phyloP scores from a whole-genome alignment of 2,797 vertebrate genomes.

The Morelia viridis region DNA sequence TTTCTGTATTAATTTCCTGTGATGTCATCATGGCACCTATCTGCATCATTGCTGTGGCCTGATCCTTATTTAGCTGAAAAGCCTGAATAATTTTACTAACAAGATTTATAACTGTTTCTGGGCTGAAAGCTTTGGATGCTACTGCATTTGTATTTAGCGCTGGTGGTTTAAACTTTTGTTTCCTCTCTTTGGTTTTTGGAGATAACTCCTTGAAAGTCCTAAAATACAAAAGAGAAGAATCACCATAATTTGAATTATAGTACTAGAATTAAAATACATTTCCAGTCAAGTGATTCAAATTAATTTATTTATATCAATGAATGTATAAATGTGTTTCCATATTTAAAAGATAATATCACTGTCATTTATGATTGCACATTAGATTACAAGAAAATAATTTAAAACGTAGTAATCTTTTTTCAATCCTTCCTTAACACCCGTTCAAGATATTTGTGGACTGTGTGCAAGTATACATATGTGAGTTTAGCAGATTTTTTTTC shows the following conservation, averaged over 20 bases:
- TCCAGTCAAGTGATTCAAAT: not conserved
- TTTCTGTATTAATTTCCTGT: not conserved
- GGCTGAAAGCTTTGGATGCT: conserved; percentile 42
- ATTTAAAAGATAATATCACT: not conserved
- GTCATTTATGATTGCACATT: not conserved
- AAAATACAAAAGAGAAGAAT: conserved; percentile 24
- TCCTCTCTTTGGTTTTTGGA: conserved; percentile 36
- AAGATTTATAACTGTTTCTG: conserved; percentile 53
- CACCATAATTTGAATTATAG: not conserved
- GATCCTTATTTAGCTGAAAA: conserved; percentile 73
- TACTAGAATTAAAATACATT: not conserved
- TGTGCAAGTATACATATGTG: too few relatives aligned
- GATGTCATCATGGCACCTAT: conserved; percentile 75
- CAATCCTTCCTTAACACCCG: not conserved
- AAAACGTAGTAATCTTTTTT: not conserved
- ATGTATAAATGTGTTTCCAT: not conserved
- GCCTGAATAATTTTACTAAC: conserved; percentile 64
- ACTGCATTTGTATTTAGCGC: conserved; percentile 49
- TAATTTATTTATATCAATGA: not conserved
- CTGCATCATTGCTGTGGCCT: conserved; percentile 66
- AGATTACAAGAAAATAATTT: not conserved
- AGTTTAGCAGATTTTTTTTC: not conserved
- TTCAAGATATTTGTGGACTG: not conserved
- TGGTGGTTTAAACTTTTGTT: conserved; percentile 72
- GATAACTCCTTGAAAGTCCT: conserved; percentile 57